phyloP scores from a whole-genome alignment of 1,140 invertebrate genomes.

The Drosophila serrata region DNA sequence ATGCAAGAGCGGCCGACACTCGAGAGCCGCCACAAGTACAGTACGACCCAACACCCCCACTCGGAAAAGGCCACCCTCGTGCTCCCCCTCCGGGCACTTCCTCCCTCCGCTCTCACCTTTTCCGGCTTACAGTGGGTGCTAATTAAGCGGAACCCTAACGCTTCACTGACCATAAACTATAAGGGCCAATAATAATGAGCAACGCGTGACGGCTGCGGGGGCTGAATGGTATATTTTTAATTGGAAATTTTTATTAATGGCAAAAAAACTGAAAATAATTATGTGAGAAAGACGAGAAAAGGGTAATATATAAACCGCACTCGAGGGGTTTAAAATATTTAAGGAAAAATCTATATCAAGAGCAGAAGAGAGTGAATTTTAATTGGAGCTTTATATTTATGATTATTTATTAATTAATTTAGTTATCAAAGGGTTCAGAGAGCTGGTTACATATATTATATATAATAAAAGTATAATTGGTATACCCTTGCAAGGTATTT shows the following conservation, averaged over 20 bases:
- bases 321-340: background rate
- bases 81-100: background rate
- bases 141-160: constrained; percentile 44
- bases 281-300: constrained; percentile 1
- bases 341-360: background rate
- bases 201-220: background rate
- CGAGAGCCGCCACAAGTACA: constrained; percentile 49
- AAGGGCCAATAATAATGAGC: constrained; percentile 41
- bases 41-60: constrained; percentile 38
- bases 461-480: too few species aligned
- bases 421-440: background rate
- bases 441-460: background rate
- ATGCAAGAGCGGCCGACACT: constrained; percentile 63
- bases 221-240: constrained; percentile 27
- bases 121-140: constrained; percentile 55
- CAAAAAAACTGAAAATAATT: constrained; percentile 23
- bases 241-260: constrained; percentile 36
- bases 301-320: background rate
- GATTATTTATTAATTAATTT: background rate
- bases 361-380: background rate
- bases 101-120: background rate
- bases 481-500: too few species aligned
- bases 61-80: constrained; percentile 11
- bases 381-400: background rate
- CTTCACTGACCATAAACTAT: constrained; percentile 44